Evolutionary conservation across 2,888 invertebrate species (phyloP).

Genomic region (Campoletis raptor): DNA sequence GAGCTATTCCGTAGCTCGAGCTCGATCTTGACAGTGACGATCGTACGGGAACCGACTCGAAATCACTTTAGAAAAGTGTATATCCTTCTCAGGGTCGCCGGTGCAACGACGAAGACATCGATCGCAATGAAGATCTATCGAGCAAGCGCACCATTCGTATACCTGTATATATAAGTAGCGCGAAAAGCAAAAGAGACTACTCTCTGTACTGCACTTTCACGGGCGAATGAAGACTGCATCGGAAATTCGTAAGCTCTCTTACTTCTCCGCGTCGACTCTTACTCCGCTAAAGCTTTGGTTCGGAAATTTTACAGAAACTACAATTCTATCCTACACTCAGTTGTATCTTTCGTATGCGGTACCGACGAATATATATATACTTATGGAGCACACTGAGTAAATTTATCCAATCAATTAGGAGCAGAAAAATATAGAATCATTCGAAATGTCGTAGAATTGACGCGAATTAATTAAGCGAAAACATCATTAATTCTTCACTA

Average conservation of each 20-base stretch:
- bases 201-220: slow-evolving; percentile 57
- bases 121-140: slow-evolving; percentile 59
- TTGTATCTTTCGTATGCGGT: not conserved
- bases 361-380: not conserved
- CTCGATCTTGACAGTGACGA: slow-evolving; percentile 67
- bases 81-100: slow-evolving; percentile 36
- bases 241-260: slow-evolving; percentile 62
- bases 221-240: slow-evolving; percentile 60
- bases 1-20: slow-evolving; percentile 52
- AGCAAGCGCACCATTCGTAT: slow-evolving; percentile 15
- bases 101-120: slow-evolving; percentile 41
- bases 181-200: slow-evolving; percentile 7
- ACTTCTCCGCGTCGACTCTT: slow-evolving; percentile 23
- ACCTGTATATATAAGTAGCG: not conserved
- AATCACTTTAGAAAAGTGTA: slow-evolving; percentile 64
- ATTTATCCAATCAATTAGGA: not conserved
- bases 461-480: not conserved
- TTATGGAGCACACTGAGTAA: not conserved
- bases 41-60: slow-evolving; percentile 66
- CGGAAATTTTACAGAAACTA: slow-evolving; percentile 43
- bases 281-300: slow-evolving; percentile 44
- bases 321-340: slow-evolving; percentile 1
- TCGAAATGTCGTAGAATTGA: not conserved
- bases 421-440: not conserved
- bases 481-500: not conserved